Percentiles rank a stretch among this genome's conserved stretches.
Conservation (phyloP, 2,113 vertebrate species). For the Pampusana beccarii region DNA sequence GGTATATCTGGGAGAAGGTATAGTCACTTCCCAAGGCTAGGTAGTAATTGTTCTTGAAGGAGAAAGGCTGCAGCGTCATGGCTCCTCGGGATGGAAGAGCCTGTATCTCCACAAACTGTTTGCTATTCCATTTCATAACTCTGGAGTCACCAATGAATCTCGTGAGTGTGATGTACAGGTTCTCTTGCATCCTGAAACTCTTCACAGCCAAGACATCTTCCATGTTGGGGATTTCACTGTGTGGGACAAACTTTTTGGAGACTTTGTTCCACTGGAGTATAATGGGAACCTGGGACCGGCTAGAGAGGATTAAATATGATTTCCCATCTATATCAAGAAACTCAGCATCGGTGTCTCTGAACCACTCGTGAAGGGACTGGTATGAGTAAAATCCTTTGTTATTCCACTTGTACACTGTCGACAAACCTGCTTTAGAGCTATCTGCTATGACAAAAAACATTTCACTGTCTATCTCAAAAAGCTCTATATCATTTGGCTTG, state of each 20-base stretch:
- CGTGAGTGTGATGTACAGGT: slow-evolving; percentile 91
- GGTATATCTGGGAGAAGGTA: slow-evolving; percentile 96
- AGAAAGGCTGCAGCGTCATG: slow-evolving; percentile 95
- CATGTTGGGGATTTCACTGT: slow-evolving; percentile 94
- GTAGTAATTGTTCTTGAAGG: slow-evolving; percentile 90
- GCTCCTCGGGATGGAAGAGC: slow-evolving; percentile 93
- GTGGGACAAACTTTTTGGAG: slow-evolving; percentile 89
- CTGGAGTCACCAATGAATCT: slow-evolving; percentile 97
- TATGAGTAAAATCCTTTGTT: slow-evolving; percentile 96
- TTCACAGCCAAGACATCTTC: slow-evolving; percentile 96
- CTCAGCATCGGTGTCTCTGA: slow-evolving; percentile 94
- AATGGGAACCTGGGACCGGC: slow-evolving; percentile 94
- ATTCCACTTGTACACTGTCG: slow-evolving; percentile 97
- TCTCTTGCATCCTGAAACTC: slow-evolving; percentile 88
- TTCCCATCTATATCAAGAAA: slow-evolving; percentile 93
- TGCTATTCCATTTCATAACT: slow-evolving; percentile 90
- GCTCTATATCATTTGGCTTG: slow-evolving; percentile 96
- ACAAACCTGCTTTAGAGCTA: slow-evolving; percentile 96
- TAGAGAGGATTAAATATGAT: slow-evolving; percentile 91
- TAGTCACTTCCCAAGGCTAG: slow-evolving; percentile 96
- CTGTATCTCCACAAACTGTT: slow-evolving; percentile 93
- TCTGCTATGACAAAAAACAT: slow-evolving; percentile 95
- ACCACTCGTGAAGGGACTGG: slow-evolving; percentile 97
- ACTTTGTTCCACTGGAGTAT: slow-evolving; percentile 95
- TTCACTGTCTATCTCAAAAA: slow-evolving; percentile 91